A percentile compares a stretch with the other conserved stretches of the same genome.
Evolutionary conservation across 1,140 invertebrate genomes (phyloP).

Genomic region (Leptopilina clavipes): DNA sequence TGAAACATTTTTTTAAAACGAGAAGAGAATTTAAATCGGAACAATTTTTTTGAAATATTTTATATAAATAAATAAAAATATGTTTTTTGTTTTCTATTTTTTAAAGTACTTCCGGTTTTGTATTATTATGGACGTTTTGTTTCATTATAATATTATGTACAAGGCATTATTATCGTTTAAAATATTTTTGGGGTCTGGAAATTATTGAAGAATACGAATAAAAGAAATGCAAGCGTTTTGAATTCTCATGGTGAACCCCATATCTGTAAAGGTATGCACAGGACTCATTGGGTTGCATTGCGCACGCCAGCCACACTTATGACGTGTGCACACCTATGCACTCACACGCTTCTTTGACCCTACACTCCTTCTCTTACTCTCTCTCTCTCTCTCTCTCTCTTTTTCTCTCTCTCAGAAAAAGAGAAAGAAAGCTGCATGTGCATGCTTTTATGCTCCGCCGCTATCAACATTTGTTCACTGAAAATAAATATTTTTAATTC

Average conservation of each 20-base stretch:
- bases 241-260: slow-evolving; percentile 58
- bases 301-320: slow-evolving; percentile 69
- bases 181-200: background rate
- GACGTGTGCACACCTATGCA: slow-evolving; percentile 57
- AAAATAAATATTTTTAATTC: too few relatives aligned
- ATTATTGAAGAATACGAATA: slow-evolving; percentile 34
- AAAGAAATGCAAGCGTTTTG: slow-evolving; percentile 54
- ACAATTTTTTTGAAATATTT: too few relatives aligned
- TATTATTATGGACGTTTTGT: too few relatives aligned
- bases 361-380: slow-evolving; percentile 42
- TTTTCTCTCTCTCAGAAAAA: too few relatives aligned
- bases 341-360: slow-evolving; percentile 35
- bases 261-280: slow-evolving; percentile 43
- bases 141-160: too few relatives aligned
- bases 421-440: too few relatives aligned
- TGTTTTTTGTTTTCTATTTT: too few relatives aligned
- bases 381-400: slow-evolving; percentile 42
- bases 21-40: too few relatives aligned
- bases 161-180: too few relatives aligned
- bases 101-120: too few relatives aligned
- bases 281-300: slow-evolving; percentile 59
- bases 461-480: slow-evolving; percentile 27
- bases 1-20: too few relatives aligned
- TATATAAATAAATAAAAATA: too few relatives aligned
- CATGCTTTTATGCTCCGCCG: slow-evolving; percentile 57